phyloP scores from a whole-genome alignment of 1,140 invertebrate species.

The fruit fly (Drosophila melanogaster) region Release_6_plus_ISO1_MT NT_033777.3:15594001-15594500 shows the following conservation, averaged over 20 bases:
- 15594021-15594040: constrained; percentile 68
- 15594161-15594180: constrained; percentile 51
- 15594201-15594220: constrained; percentile 71
- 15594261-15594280: constrained; percentile 75
- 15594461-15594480: constrained; percentile 4
- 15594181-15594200: constrained; percentile 81
- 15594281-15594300: constrained; percentile 66
- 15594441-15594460: constrained; percentile 4
- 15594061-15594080: constrained; percentile 73
- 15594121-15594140: constrained; percentile 54
- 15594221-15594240: constrained; percentile 68
- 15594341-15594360: constrained; percentile 42
- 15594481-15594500: not conserved
- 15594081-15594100: constrained; percentile 70
- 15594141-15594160: not conserved
- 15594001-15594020: constrained; percentile 31
- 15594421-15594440: constrained; percentile 23
- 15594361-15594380: constrained; percentile 45
- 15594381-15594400: constrained; percentile 45
- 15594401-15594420: constrained; percentile 45
- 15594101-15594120: constrained; percentile 62
- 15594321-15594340: not conserved
- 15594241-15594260: constrained; percentile 57
- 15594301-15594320: not conserved
- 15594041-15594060: constrained; percentile 82